Evolutionary conservation across 2,797 vertebrate species (phyloP).

Genomic region (Champsocephalus gunnari): DNA sequence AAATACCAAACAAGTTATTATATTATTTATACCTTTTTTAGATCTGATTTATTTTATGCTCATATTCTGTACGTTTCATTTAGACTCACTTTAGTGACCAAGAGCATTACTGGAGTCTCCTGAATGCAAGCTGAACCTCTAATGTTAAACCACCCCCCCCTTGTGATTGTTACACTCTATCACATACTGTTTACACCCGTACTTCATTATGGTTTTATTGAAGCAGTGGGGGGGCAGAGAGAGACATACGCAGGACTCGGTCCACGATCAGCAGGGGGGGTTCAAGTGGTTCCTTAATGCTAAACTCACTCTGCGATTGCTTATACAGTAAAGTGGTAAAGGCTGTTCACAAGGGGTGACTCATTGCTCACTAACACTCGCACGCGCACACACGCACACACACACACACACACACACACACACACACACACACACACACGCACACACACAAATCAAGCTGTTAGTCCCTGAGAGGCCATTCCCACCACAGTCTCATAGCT

Average conservation of each 20-base stretch:
- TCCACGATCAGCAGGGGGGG: slow-evolving; percentile 31
- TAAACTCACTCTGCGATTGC: slow-evolving; percentile 49
- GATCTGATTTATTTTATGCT: too few relatives aligned
- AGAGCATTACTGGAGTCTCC: not conserved
- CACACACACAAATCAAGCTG: slow-evolving; percentile 30
- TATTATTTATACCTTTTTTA: too few relatives aligned
- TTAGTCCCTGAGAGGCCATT: slow-evolving; percentile 51
- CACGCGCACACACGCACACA: not conserved
- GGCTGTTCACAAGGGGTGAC: slow-evolving; percentile 53
- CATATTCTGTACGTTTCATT: not conserved
- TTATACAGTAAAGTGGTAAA: slow-evolving; percentile 44
- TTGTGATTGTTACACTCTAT: slow-evolving; percentile 5
- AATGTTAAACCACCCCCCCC: not conserved
- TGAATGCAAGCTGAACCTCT: slow-evolving; percentile 13
- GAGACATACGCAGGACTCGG: not conserved
- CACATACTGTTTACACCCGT: not conserved
- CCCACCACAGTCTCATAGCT: slow-evolving; percentile 42
- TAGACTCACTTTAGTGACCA: not conserved
- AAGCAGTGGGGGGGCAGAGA: slow-evolving; percentile 21
- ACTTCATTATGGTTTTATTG: not conserved
- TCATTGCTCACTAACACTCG: slow-evolving; percentile 45
- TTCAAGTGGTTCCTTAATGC: slow-evolving; percentile 37
- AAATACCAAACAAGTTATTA: not conserved
- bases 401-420: slow-evolving; percentile 25
- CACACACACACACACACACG: slow-evolving; percentile 29